Evolutionary conservation across 2,113 vertebrate genomes (phyloP).

Genomic region (Petaurus breviceps): DNA sequence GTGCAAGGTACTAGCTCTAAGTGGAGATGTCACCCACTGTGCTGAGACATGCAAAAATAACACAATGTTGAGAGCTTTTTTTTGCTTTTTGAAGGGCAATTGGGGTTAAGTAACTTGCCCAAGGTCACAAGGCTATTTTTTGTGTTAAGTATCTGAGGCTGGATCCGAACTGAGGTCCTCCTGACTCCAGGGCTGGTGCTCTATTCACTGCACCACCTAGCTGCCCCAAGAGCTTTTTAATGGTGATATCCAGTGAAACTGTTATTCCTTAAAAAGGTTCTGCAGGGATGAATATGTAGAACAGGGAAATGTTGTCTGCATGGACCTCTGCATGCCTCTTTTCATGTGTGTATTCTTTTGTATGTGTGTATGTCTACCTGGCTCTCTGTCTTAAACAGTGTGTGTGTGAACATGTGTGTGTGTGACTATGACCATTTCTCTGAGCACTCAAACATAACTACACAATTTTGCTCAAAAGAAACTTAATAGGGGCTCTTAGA

Average conservation of each 20-base stretch:
- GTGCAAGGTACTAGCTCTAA: not conserved
- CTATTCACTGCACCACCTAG: no score
- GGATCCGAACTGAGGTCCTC: no score
- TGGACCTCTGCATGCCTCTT: not conserved
- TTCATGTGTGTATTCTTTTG: not conserved
- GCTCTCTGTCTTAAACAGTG: not conserved
- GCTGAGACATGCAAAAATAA: not conserved
- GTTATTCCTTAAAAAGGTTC: not conserved
- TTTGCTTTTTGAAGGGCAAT: no score
- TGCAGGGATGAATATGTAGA: not conserved
- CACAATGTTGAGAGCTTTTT: not conserved
- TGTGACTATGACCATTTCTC: not conserved
- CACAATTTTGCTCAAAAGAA: not conserved
- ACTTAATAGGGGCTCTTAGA: not conserved
- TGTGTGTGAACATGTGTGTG: not conserved
- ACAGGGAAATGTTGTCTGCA: not conserved
- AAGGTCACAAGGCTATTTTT: no score
- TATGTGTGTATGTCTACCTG: not conserved
- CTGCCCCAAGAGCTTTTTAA: not conserved
- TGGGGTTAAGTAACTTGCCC: no score
- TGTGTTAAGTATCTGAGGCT: no score
- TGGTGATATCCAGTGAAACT: not conserved
- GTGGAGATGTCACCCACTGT: not conserved
- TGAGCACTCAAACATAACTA: not conserved
- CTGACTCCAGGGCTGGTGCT: no score